Evolutionary conservation across 2,797 vertebrate genomes (phyloP), one percentile per base, ranked within the genome.

Genomic region (Aulostomus chinensis): DNA sequence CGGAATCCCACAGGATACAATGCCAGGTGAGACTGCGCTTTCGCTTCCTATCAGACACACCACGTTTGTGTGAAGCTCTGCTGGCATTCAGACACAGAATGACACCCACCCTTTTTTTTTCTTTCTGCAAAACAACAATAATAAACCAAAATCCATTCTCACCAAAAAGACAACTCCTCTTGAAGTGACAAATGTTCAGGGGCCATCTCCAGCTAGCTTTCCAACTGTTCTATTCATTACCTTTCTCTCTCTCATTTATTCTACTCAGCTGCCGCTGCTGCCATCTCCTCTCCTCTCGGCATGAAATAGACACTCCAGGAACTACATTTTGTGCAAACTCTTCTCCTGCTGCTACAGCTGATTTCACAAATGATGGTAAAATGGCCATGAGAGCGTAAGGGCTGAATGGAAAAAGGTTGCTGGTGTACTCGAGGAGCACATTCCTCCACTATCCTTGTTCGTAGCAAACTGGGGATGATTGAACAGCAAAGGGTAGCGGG

Each of bases 351-450:
- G 86, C 82, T 79, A 89, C 73, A 88, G 81, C 61, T 86, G 85
- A 89, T 93, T 92, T 94, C 89, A 91, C 74, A 87, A 86, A 88
- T 90, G 72, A 91, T 87, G 80, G 82, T 73, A 77, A 89, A 89
- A 91, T 85, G 81, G 76, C 73, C 68, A 62, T 73, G 70, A 85
- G 55, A 78, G 74, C 15, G 58, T 62, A 8, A 83, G 80, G 61
- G 69, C 81, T 80, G 81, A 86, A 89, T 88, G 79, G 79, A 76
- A 87, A 91, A 90, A 86, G 46, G 87, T 77, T 79, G 76, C 56
- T 78, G 40, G 52, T 58, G 86, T 76, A 76, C 50, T 68, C 70
- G n/a, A n/a, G n/a, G n/a, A n/a, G n/a, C 67, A 76, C 33, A 40
- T 28, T 73, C 24, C 10, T 36, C 58, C 14, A 4, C 47, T 25